A percentile compares a stretch with the other conserved stretches of the same genome.
Conservation (phyloP, 2,113 vertebrate genomes). For the Perca fluviatilis region DNA sequence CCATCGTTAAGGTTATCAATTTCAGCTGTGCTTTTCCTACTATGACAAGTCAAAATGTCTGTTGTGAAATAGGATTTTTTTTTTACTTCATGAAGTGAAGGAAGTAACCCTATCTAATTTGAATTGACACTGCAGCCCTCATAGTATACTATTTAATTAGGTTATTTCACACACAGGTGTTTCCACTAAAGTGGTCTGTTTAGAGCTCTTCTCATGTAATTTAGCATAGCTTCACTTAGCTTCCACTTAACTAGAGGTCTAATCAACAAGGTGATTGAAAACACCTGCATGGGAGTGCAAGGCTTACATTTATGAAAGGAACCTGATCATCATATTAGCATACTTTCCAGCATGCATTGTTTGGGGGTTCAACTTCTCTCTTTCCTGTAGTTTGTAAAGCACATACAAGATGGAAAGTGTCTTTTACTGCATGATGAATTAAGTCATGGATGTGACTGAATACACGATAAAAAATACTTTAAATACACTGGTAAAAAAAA, state of each 20-base stretch:
- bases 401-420: not conserved
- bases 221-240: not conserved
- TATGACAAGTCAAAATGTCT: too few species aligned
- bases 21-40: too few species aligned
- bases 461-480: not conserved
- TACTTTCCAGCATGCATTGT: not conserved
- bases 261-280: not conserved
- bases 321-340: not conserved
- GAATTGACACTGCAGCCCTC: too few species aligned
- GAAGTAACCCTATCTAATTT: too few species aligned
- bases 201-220: not conserved
- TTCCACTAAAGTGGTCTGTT: not conserved
- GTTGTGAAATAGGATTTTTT: too few species aligned
- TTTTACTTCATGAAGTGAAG: too few species aligned
- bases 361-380: not conserved
- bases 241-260: not conserved
- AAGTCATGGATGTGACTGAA: not conserved
- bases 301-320: not conserved
- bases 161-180: not conserved
- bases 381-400: not conserved
- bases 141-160: too few species aligned
- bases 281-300: not conserved
- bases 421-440: not conserved
- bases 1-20: too few species aligned
- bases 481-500: not conserved